Evolutionary conservation across 2,113 vertebrate species (phyloP), one percentile per base, ranked within the genome.

Genomic region (Scomber scombrus): DNA sequence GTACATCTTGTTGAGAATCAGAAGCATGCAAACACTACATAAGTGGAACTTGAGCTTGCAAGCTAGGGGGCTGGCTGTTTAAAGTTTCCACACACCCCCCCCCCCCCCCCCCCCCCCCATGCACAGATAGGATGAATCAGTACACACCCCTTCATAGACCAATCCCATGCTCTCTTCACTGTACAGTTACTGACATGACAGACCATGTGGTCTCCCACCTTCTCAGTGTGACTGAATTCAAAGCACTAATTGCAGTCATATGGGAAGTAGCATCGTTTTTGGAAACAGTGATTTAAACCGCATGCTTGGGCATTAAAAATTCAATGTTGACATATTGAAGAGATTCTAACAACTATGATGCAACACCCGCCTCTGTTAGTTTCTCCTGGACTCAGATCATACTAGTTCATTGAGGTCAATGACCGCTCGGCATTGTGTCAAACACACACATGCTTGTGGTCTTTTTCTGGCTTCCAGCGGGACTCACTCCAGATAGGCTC

Each of bases 391-490:
- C 43, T 57, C 13, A 15, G 1, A 56, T 76, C 34, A 49, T 29
- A 29, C 13, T 64, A 19, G 18, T 31, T 52, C 9, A 15, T 7
- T 54, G 21, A 86, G 81, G 85, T 85, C 74, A 82, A 18, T 21
- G 82, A 34, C 78, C n/a, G 7, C 49, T 61, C 0, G 8, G 68
- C 71, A 52, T 51, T 70, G 69, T 69, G 71, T 80, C 29, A 68
- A 49, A 80, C 64, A 9, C 49, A 82, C 52, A 49, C 62, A 55
- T 29, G 65, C 43, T 76, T 79, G 77, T 80, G 78, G 85, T 62
- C 50, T 64, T 80, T 91, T 71, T 70, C 72, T 78, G 64, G 88
- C 68, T 89, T 70, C 79, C 54, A 49, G 43, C 62, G 11, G 47
- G 31, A 18, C 77, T 70, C 51, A 16, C 11, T 55, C 62, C 81